Conservation (phyloP, 2,888 invertebrate genomes). For the Sycophila texana region DNA sequence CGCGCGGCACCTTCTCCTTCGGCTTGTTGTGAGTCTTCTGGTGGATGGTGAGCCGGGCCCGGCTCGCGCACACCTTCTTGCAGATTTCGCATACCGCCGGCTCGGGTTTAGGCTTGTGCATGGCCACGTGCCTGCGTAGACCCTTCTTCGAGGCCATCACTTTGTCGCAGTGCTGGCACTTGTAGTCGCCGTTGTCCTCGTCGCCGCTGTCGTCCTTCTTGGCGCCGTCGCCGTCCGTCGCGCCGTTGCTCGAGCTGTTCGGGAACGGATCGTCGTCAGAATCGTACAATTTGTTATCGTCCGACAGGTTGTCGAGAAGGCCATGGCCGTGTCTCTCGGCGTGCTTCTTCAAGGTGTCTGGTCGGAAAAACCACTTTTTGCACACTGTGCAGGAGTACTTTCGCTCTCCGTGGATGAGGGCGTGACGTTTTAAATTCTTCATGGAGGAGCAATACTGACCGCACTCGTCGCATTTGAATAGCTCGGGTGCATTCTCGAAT, state of each 20-base stretch:
- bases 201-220: slow-evolving; percentile 66
- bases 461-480: slow-evolving; percentile 72
- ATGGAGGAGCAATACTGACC: slow-evolving; percentile 71
- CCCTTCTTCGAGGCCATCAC: slow-evolving; percentile 73
- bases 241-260: slow-evolving; percentile 12
- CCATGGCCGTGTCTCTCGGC: slow-evolving; percentile 74
- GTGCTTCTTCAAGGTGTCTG: slow-evolving; percentile 73
- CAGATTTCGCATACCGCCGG: slow-evolving; percentile 73
- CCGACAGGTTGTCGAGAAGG: slow-evolving; percentile 70
- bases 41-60: slow-evolving; percentile 71
- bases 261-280: slow-evolving; percentile 68
- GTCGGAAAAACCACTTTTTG: slow-evolving; percentile 73
- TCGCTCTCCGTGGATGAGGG: slow-evolving; percentile 73
- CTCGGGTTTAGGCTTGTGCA: slow-evolving; percentile 74
- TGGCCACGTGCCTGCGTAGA: slow-evolving; percentile 72
- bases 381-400: slow-evolving; percentile 74
- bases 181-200: slow-evolving; percentile 68
- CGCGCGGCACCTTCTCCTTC: slow-evolving; percentile 72
- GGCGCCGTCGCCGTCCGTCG: slow-evolving; percentile 57
- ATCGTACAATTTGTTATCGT: slow-evolving; percentile 72
- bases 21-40: slow-evolving; percentile 73
- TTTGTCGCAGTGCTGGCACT: slow-evolving; percentile 74
- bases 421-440: slow-evolving; percentile 71
- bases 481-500: slow-evolving; percentile 63
- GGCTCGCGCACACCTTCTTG: slow-evolving; percentile 73